Evolutionary conservation across 2,113 vertebrate genomes (phyloP), one percentile per base, ranked within the genome.

Genomic region (Sinocyclocheilus anshuiensis): DNA sequence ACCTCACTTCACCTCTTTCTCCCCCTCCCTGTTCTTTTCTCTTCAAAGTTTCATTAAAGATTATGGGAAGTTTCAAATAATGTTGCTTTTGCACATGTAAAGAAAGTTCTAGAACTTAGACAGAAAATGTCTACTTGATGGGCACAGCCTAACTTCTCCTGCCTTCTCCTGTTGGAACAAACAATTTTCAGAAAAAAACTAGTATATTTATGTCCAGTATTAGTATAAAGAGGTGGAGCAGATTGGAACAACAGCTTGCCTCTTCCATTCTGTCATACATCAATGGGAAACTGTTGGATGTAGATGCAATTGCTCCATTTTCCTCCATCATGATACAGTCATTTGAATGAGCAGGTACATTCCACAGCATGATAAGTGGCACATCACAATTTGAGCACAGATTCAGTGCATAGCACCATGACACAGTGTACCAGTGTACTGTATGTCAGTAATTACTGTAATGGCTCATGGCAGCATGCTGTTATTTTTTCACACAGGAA

Each of bases 211-310:
- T 80, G 29, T 11, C 77, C 48, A 84, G 65, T 83, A 53, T 67
- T 84, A 85, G n/a, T 50, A 82, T 82, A 76, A 20, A 71, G 74
- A 83, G 74, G 36, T 22, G 76, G 63, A 74, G 4, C 74, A 86
- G 84, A 74, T 81, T 78, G 74, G 39, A 83, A 86, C 79, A 74
- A 79, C 74, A 83, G 84, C 39, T 79, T 78, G 79, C 33, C 29
- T 57, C 77, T 61, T 24, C 42, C 33, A 39, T 61, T 77, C 55
- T 82, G 53, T 87, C 77, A 75, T 75, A 33, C 42, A 65, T 75
- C 53, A 87, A 50, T 12, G 12, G 26, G 9, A 22, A 39, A n/a
- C 22, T 53, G 65, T 79, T 76, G 48, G 39, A 80, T 87, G 83
- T 78, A 55, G 50, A 85, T 65, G 75, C 71, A 85, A 55, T 75